Evolutionary conservation across 2,113 vertebrate genomes (phyloP).

Genomic region (Oncorhynchus keta): DNA sequence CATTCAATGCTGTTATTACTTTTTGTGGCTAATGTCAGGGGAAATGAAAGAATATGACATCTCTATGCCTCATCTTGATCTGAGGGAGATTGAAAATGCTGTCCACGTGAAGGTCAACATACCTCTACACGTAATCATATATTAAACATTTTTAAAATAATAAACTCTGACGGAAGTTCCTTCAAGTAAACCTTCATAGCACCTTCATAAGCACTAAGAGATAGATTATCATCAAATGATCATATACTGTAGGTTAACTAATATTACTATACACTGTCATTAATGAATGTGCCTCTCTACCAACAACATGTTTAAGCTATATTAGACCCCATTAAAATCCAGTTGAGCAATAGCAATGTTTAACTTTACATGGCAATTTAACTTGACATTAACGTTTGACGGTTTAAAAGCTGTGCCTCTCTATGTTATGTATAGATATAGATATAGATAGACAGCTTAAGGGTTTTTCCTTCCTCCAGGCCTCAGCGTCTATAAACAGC

Average conservation of each 20-base stretch:
- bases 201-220: background rate
- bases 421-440: slow-evolving; percentile 46
- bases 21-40: slow-evolving; percentile 25
- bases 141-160: too few relatives aligned
- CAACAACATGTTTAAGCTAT: background rate
- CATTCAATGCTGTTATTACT: slow-evolving; percentile 1
- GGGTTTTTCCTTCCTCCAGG: slow-evolving; percentile 60
- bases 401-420: slow-evolving; percentile 13
- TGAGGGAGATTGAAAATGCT: slow-evolving; percentile 42
- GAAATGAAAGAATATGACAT: slow-evolving; percentile 28
- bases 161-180: background rate
- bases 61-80: slow-evolving; percentile 30
- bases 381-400: slow-evolving; percentile 30
- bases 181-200: slow-evolving; percentile 20
- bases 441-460: slow-evolving; percentile 40
- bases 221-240: too few relatives aligned
- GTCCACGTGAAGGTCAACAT: slow-evolving; percentile 29
- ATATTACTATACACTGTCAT: background rate
- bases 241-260: background rate
- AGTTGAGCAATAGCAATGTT: slow-evolving; percentile 17
- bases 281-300: background rate
- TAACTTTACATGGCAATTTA: slow-evolving; percentile 28
- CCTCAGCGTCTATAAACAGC: slow-evolving; percentile 69
- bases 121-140: background rate
- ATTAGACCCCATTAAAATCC: background rate